phyloP scores from a whole-genome alignment of 2,797 vertebrate genomes.

The Ctenosaura bakeri region DNA sequence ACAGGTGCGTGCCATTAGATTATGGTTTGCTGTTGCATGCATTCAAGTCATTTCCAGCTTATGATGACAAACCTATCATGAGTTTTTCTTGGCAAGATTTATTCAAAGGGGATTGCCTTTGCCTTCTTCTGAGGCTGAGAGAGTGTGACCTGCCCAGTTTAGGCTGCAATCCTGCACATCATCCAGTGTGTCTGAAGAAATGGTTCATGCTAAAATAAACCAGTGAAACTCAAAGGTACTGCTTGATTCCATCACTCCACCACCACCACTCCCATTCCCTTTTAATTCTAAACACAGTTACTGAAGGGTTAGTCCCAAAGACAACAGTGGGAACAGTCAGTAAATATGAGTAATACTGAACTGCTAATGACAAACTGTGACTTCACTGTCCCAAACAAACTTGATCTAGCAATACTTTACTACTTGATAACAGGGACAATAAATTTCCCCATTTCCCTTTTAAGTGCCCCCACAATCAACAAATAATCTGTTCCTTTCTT shows the following conservation, averaged over 20 bases:
- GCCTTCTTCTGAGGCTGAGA: background rate
- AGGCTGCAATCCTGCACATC: background rate
- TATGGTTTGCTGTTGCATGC: constrained; percentile 1
- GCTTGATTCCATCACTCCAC: too few relatives aligned
- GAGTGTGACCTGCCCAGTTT: constrained; percentile 3
- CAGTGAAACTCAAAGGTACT: too few relatives aligned
- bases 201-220: too few relatives aligned
- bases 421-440: constrained; percentile 16
- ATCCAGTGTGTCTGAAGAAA: too few relatives aligned
- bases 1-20: constrained; percentile 5
- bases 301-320: background rate
- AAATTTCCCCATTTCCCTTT: constrained; percentile 47
- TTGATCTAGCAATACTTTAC: constrained; percentile 34
- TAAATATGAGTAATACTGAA: background rate
- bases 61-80: too few relatives aligned
- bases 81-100: too few relatives aligned
- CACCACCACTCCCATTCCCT: too few relatives aligned
- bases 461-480: constrained; percentile 11
- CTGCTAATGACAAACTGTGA: constrained; percentile 26
- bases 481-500: constrained; percentile 61
- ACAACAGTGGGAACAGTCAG: background rate
- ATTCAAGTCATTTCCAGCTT: too few relatives aligned
- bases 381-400: constrained; percentile 24
- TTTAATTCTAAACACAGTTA: background rate
- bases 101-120: too few relatives aligned